These are phyloP conservation scores for Diadegma fenestrale DNA, from an alignment of 2,888 invertebrate genomes.

Conservation along the genomic window DNA sequence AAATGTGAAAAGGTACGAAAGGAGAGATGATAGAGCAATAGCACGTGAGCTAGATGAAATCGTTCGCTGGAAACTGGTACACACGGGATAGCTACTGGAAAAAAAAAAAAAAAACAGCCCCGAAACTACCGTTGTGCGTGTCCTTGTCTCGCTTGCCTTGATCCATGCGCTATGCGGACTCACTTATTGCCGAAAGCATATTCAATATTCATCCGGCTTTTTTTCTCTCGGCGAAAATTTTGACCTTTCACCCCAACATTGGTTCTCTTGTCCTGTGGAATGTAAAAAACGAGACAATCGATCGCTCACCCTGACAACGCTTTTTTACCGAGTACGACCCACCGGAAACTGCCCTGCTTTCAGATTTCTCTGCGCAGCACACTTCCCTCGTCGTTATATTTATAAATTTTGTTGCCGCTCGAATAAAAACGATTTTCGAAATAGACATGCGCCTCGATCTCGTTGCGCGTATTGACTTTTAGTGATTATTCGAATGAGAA, in stretches of 20 bases:
- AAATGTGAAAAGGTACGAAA: constrained; percentile 40
- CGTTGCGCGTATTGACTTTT: background rate
- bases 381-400: constrained; percentile 2
- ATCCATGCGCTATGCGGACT: constrained; percentile 22
- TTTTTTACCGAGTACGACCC: constrained; percentile 19
- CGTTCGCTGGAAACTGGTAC: constrained; percentile 37
- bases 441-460: background rate
- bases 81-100: constrained; percentile 29
- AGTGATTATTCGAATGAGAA: background rate
- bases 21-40: constrained; percentile 52
- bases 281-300: constrained; percentile 38
- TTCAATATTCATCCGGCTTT: constrained; percentile 54
- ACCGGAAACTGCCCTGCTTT: constrained; percentile 4
- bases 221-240: constrained; percentile 50
- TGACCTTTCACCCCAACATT: constrained; percentile 34
- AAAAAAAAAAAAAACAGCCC: constrained; percentile 39
- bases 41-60: constrained; percentile 49
- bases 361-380: background rate
- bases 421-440: constrained; percentile 3
- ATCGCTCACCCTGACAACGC: constrained; percentile 15
- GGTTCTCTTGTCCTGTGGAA: constrained; percentile 21
- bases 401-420: background rate
- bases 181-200: constrained; percentile 58
- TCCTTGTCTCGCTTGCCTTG: constrained; percentile 18
- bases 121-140: constrained; percentile 33